Evolutionary conservation across 2,113 vertebrate genomes (phyloP).

Genomic region (Aegypius monachus): DNA sequence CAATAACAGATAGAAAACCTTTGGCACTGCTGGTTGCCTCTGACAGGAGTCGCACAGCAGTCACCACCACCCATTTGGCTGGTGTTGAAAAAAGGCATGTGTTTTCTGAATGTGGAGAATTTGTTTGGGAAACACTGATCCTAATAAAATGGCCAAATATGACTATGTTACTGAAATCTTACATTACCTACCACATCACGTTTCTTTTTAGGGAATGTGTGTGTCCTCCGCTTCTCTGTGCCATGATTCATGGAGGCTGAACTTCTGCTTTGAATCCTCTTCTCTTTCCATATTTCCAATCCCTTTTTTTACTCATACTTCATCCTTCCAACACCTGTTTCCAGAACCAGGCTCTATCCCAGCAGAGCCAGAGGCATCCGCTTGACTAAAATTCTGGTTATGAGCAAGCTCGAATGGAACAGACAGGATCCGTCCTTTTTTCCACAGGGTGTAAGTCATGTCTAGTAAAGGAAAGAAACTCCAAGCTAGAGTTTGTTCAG

Average conservation of each 20-base stretch:
- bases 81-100: not conserved
- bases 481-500: conserved; percentile 11
- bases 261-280: not conserved
- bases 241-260: not conserved
- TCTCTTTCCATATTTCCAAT: not conserved
- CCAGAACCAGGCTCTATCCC: not conserved
- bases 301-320: not conserved
- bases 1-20: not conserved
- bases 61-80: not conserved
- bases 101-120: not conserved
- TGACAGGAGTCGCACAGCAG: not conserved
- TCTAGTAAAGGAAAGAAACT: not conserved
- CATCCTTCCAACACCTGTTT: not conserved
- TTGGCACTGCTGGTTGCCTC: not conserved
- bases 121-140: not conserved
- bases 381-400: not conserved
- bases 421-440: conserved; percentile 6
- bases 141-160: not conserved
- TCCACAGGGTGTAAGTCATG: conserved; percentile 25
- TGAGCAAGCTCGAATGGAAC: conserved; percentile 6
- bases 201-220: not conserved
- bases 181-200: not conserved
- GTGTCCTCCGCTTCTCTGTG: not conserved
- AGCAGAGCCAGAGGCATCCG: not conserved
- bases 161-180: not conserved